Base-by-base conservation (phyloP, 2,888 invertebrate genomes). In the Drosophila testacea region DNA sequence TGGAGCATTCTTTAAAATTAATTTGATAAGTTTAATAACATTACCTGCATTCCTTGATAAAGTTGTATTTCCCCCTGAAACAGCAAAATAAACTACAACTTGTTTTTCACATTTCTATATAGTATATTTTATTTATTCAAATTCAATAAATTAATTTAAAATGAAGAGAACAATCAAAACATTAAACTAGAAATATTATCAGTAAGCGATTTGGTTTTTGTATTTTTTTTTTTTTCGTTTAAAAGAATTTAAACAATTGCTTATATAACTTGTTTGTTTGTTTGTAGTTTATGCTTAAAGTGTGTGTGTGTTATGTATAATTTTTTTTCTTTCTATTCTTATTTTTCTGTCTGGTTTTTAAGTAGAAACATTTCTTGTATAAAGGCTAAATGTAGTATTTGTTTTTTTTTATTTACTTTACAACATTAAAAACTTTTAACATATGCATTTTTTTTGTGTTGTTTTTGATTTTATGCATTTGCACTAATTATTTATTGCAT, bases 221-320 rank as follows among this genome's bases (percentile, higher is more conserved):
- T 67, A 44, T 77, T 69, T 71, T 73, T 65, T 16, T 16, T 46
- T 76, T 78, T 71, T 78, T 65, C 65, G 71, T 88, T 83, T 76
- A 86, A 85, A 80, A 67, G 51, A 56, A 69, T 82, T 87, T 76
- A 87, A 83, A 85, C 84, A 89, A 89, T 89, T 87, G 87, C 85
- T 85, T 79, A 74, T 70, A 69, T 72, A 81, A 71, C 51, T 76
- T 77, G 68, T 54, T 72, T 62, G 59, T 61, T 22, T 73, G 62
- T 69, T 79, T 47, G 61, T 73, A 34, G 16, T 60, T 63, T 59
- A 62, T 60, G 46, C 54, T 71, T 71, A 71, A 59, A 59, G 6
- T 60, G 50, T 60, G 41, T 50, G 4, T 16, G 32, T 70, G 22
- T 38, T 59, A 32, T 41, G 54, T 54, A 9, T 36, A 32, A 54